A percentile compares a stretch with the other conserved stretches of the same genome.
Evolutionary conservation across 2,888 invertebrate genomes (phyloP).

Genomic region (Erpobdella octoculata): DNA sequence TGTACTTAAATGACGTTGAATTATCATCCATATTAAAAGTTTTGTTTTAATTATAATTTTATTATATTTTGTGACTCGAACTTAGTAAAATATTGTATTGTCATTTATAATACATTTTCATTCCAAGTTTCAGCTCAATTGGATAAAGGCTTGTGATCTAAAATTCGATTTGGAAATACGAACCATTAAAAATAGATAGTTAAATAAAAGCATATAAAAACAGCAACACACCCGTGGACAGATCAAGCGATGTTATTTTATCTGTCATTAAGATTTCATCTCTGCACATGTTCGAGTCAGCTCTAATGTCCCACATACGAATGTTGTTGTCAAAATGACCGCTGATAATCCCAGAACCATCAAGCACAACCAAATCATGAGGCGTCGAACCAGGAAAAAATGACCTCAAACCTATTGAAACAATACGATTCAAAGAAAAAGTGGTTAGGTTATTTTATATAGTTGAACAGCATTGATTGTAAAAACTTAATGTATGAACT

Average conservation of each 20-base stretch:
- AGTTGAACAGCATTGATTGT: no score
- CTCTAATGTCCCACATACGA: conserved; percentile 87
- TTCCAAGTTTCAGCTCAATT: no score
- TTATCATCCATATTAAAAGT: no score
- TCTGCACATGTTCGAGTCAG: conserved; percentile 48
- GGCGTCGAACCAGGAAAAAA: conserved; percentile 80
- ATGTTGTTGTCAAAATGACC: conserved; percentile 96
- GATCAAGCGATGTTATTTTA: conserved; percentile 85
- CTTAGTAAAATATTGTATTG: no score
- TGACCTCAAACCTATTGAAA: conserved; percentile 52
- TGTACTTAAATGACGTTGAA: no score
- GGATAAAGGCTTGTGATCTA: no score
- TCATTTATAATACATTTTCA: no score
- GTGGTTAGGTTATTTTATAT: no score
- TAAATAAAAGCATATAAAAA: background rate
- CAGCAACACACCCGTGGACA: conserved; percentile 79
- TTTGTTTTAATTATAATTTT: no score
- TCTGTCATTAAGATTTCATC: conserved; percentile 82
- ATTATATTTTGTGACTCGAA: no score
- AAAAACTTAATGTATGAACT: no score
- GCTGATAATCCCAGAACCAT: conserved; percentile 70
- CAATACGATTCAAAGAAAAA: background rate
- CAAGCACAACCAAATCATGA: conserved; percentile 78
- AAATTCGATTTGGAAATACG: no score
- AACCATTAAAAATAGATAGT: background rate